Conservation (phyloP, 2,888 invertebrate species). For the Tipula confusa region DNA sequence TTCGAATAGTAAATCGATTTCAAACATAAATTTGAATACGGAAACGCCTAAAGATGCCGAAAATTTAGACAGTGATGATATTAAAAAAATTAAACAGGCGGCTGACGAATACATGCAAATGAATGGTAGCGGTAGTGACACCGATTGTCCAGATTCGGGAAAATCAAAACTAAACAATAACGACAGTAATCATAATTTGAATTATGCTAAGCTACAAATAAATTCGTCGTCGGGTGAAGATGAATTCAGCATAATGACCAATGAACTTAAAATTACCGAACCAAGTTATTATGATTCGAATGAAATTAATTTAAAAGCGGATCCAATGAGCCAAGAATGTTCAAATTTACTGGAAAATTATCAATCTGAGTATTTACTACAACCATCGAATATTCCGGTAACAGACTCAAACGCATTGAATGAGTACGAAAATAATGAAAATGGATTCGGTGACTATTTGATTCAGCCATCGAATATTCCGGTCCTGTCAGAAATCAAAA, state of each 20-base stretch:
- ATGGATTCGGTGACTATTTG: constrained; percentile 45
- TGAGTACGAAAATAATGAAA: constrained; percentile 1
- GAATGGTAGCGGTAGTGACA: constrained; percentile 45
- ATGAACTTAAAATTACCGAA: constrained; percentile 47
- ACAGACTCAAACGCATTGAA: background rate
- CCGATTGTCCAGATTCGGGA: constrained; percentile 43
- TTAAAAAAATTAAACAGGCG: background rate
- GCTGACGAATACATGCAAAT: constrained; percentile 49
- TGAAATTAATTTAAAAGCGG: constrained; percentile 45
- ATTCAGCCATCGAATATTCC: constrained; percentile 49
- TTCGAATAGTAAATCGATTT: constrained; percentile 35
- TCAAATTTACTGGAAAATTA: constrained; percentile 47
- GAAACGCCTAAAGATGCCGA: constrained; percentile 45
- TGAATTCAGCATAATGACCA: constrained; percentile 44
- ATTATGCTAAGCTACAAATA: constrained; percentile 48
- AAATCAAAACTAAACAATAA: constrained; percentile 44
- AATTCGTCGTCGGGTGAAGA: constrained; percentile 36
- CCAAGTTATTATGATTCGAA: constrained; percentile 50
- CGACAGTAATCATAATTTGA: constrained; percentile 38
- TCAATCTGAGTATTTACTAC: constrained; percentile 54
- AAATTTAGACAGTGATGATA: background rate
- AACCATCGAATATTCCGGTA: constrained; percentile 61
- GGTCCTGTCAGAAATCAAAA: constrained; percentile 39
- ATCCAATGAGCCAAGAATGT: constrained; percentile 49
- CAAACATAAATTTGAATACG: constrained; percentile 32